Conservation (phyloP, 2,888 invertebrate genomes). For the Himalopsyche anomala region DNA sequence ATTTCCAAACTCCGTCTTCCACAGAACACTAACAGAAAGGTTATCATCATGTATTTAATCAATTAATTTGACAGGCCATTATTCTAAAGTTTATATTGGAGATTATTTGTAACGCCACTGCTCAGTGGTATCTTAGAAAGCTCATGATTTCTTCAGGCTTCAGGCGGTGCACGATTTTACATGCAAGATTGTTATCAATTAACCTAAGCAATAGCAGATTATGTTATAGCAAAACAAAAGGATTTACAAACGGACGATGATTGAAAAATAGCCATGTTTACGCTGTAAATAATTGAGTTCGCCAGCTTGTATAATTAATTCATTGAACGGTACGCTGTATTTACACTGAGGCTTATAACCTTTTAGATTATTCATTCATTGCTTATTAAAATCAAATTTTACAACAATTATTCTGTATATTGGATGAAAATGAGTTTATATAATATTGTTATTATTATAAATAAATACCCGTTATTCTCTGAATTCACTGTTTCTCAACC, state of each 20-base stretch:
- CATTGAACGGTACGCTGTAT: background rate
- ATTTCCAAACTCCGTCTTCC: no score
- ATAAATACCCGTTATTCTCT: no score
- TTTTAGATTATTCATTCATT: background rate
- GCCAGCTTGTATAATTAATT: background rate
- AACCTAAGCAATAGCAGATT: background rate
- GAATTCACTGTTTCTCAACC: no score
- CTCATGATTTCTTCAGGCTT: conserved; percentile 38
- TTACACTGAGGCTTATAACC: background rate
- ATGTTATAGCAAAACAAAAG: conserved; percentile 7
- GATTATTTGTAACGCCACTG: background rate
- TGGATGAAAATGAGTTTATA: no score
- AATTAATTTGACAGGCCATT: no score
- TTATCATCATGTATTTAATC: no score
- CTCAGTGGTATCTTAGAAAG: background rate
- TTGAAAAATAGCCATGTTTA: conserved; percentile 1
- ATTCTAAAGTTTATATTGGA: no score
- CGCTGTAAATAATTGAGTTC: background rate
- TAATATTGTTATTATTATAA: no score
- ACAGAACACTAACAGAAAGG: no score
- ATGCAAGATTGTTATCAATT: conserved; percentile 9
- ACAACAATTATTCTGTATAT: no score
- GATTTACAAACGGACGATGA: background rate
- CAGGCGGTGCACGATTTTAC: conserved; percentile 7
- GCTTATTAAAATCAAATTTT: background rate